Evolutionary conservation across 2,797 vertebrate species (phyloP), one percentile per base, ranked within the genome.

Genomic region (Urophycis tenuis): DNA sequence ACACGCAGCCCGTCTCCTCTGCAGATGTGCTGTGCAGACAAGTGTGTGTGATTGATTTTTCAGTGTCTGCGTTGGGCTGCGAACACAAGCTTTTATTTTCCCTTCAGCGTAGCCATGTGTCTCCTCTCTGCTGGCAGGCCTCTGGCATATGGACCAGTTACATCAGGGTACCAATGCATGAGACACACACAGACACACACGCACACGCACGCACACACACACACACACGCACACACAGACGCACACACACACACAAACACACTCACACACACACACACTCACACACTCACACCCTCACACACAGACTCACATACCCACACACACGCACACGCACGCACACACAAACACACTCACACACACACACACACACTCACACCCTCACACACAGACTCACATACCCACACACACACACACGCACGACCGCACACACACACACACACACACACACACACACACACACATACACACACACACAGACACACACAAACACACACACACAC

Each of bases 141-240:
- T 82, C 84, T 76, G 78, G 92, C 95, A 94, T 93, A 93, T 94
- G 95, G 95, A 94, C 89, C 84, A 77, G 93, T 93, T 93, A 93
- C 87, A 90, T 92, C 93, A 91, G 94, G 91, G 90, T 88, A 91
- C 92, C 91, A 89, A 92, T 89, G 93, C 91, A 92, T 91, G 92
- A 93, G 36, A 36, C 5, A 36, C 36, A 36, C 36, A 36, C 36
- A 34, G 3, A 11, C 36, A 36, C 5, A 11, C 36, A 6, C 36
- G 36, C 36, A 93, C 90, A 86, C 86, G 82, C 85, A 89, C 71
- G 35, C 74, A 41, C 76, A 74, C 70, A 74, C 70, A 36, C 73
- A 67, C 60, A 79, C 64, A 77, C 74, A 75, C 70, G 12, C 70
- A 30, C 31, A 71, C 29, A 19, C 70, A 7, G 29, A 14, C 32